Evolutionary conservation across 2,888 invertebrate species (phyloP), one percentile per base, ranked within the genome.

Genomic region (Gnatocerus cornutus): DNA sequence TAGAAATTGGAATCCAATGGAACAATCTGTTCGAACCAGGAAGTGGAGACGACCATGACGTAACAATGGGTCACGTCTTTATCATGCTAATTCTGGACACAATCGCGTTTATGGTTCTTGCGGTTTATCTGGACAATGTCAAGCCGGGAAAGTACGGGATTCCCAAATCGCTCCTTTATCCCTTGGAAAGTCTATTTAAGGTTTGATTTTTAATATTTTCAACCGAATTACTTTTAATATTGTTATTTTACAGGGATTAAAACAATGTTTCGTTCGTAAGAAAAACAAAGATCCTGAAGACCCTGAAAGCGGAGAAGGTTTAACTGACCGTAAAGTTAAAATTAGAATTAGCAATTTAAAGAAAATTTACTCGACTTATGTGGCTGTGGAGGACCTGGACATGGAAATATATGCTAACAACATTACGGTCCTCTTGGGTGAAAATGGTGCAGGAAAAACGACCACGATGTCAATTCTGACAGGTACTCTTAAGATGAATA

Each of bases 361-460:
- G 29, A 87, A 87, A 77, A 76, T 77, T n/a, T 84, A 77, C 67
- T 80, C 80, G 4, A 83, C 84, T 79, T 86, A 83, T 76, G 79
- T 85, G 2, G 95, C 92, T 10, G 90, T 97, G 0, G 87, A 90
- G 76, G 88, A 91, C 69, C 87, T 96, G 27, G 88, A 88, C 6
- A 82, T 96, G 80, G 90, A 93, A 72, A 92, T 96, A 79, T 93
- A 92, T 78, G 89, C 91, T 78, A 93, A 93, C 0, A 93, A 95
- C 84, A 95, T 97, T 41, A 96, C 95, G 0, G 93, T 93, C 0
- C 85, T 97, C 12, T 86, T 97, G 10, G 97, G 97, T 0, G 93
- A 93, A 64, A 85, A 85, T 73, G 85, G 85, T 1, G 84, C 85
- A 21, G 85, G 85, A 39, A 85, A 85, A 83, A 87, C 88, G 3